Evolutionary conservation across 37 sponge, comb jelly and placozoan genomes (phyloP).

Genomic region (Haliclona indistincta): DNA sequence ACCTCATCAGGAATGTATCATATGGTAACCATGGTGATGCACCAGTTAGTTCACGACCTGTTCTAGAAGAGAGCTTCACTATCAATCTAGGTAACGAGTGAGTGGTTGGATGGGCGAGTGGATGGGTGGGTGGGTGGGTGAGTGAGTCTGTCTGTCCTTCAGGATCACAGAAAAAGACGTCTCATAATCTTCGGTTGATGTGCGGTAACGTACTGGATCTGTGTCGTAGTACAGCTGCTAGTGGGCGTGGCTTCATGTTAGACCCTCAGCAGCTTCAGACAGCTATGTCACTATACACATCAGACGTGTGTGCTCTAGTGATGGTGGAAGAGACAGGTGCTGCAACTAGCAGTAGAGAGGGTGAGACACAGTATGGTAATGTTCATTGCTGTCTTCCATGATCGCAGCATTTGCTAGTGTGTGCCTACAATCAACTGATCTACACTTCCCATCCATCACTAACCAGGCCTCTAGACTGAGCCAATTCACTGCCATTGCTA

Average conservation of each 20-base stretch:
- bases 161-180: conserved; percentile 91
- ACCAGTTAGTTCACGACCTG: neutral
- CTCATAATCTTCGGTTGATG: conserved; percentile 83
- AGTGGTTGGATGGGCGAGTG: neutral
- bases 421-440: conserved; percentile 78
- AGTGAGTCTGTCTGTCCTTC: conserved; percentile 25
- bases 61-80: conserved; percentile 88
- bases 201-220: conserved; percentile 74
- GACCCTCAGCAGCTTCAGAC: conserved; percentile 88
- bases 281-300: conserved; percentile 90
- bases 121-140: neutral
- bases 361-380: neutral
- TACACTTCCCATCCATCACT: conserved; percentile 87
- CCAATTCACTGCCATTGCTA: conserved; percentile 27
- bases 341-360: conserved; percentile 29
- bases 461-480: conserved; percentile 61
- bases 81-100: conserved; percentile 77
- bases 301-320: conserved; percentile 73
- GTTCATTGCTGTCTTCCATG: neutral
- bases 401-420: conserved; percentile 47
- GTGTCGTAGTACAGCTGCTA: conserved; percentile 40
- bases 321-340: conserved; percentile 60
- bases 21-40: no score
- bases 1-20: no score
- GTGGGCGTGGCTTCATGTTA: conserved; percentile 4